Conservation (phyloP, 2,888 invertebrate species). For the Cheilosia urbana region DNA sequence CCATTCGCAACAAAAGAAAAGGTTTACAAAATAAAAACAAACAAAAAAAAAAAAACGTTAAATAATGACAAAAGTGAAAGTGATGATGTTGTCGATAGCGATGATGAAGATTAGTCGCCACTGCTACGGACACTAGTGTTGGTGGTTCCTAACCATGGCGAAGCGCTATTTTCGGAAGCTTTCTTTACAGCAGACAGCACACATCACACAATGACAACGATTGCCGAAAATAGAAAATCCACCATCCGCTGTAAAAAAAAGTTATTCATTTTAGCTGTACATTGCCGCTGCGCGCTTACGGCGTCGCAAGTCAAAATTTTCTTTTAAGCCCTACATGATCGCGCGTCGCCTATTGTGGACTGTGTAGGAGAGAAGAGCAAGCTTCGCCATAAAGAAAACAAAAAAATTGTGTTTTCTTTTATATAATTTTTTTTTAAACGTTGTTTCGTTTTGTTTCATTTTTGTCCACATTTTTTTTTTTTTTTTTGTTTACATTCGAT, state of each 20-base stretch:
- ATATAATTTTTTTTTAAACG: too few species aligned
- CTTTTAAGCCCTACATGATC: constrained; percentile 13
- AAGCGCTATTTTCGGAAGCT: constrained; percentile 73
- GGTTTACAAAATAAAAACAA: constrained; percentile 39
- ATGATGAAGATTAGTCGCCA: constrained; percentile 58
- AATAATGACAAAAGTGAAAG: constrained; percentile 74
- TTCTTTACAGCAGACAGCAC: constrained; percentile 59
- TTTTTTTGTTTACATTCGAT: constrained; percentile 11
- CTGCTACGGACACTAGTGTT: constrained; percentile 25
- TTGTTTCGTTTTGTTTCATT: background rate
- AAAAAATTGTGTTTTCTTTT: background rate
- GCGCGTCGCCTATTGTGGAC: background rate
- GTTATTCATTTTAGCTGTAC: constrained; percentile 49
- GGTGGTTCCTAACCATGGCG: constrained; percentile 56
- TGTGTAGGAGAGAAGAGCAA: constrained; percentile 41
- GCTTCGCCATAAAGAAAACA: background rate
- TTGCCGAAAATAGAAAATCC: constrained; percentile 72
- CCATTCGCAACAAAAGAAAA: constrained; percentile 30
- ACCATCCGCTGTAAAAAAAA: constrained; percentile 59
- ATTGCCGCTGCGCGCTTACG: constrained; percentile 36
- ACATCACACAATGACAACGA: constrained; percentile 49
- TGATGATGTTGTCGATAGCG: constrained; percentile 63
- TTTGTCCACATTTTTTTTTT: constrained; percentile 18
- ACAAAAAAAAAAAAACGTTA: constrained; percentile 35
- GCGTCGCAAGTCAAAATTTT: constrained; percentile 36